Conservation (phyloP, 23 tunicate species). For the Trididemnum clinides region DNA sequence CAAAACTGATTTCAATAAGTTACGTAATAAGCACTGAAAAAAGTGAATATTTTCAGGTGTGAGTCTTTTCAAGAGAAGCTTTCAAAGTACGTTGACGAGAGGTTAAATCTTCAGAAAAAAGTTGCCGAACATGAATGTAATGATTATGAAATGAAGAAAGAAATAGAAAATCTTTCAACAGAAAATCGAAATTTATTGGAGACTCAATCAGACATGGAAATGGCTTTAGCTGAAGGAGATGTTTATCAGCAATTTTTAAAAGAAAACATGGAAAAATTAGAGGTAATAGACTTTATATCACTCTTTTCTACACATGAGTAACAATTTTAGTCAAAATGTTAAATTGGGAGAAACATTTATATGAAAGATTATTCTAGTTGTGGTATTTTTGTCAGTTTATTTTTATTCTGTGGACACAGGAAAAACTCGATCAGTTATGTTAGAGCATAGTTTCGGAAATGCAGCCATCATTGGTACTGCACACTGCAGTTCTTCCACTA, state of each 20-base stretch:
- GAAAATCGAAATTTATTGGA: constrained; percentile 3
- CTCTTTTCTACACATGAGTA: no score
- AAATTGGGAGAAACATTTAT: no score
- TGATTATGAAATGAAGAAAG: background rate
- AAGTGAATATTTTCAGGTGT: background rate
- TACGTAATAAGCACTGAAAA: background rate
- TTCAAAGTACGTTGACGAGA: background rate
- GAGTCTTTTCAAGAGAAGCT: background rate
- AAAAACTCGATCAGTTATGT: no score
- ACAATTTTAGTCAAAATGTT: no score
- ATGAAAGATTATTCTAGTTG: no score
- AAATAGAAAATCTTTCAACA: background rate
- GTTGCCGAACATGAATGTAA: constrained; percentile 25
- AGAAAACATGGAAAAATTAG: constrained; percentile 56
- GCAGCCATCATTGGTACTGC: no score
- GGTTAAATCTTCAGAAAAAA: constrained; percentile 1
- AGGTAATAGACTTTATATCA: no score
- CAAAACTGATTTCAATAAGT: background rate
- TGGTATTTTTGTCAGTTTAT: no score
- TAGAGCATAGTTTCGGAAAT: no score
- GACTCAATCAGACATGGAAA: constrained; percentile 47
- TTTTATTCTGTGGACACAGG: no score
- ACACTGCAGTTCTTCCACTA: no score
- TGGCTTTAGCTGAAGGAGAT: constrained; percentile 44
- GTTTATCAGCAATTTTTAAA: constrained; percentile 43